A percentile compares a stretch with the other conserved stretches of the same genome.
Evolutionary conservation across 2,797 vertebrate species (phyloP).

Genomic region (Meriones psammophilus): DNA sequence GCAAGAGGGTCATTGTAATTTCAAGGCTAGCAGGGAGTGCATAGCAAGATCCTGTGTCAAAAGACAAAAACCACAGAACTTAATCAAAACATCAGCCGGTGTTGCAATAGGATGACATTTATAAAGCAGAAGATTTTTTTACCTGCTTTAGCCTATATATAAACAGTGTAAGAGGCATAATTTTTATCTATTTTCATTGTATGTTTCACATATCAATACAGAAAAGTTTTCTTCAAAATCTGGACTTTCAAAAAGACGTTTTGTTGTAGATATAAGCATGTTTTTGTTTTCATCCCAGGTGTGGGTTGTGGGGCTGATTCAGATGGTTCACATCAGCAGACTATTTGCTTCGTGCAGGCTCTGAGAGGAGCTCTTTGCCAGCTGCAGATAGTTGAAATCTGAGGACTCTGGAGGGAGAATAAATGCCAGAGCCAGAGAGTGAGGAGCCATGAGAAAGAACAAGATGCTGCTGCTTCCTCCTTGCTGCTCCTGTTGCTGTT

Average conservation of each 20-base stretch:
- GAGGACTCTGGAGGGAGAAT: no score
- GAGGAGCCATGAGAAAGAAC: no score
- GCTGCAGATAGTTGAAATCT: no score
- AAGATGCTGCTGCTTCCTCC: no score
- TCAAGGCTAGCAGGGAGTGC: not conserved
- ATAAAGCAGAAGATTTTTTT: not conserved
- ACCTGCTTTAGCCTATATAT: conserved; percentile 16
- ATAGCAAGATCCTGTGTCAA: not conserved
- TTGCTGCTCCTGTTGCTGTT: no score
- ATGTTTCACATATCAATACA: not conserved
- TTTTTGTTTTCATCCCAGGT: no score
- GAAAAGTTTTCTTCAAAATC: not conserved
- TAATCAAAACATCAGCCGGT: not conserved
- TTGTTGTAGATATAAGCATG: no score
- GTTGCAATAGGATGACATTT: not conserved
- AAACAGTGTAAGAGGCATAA: not conserved
- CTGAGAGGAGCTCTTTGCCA: no score
- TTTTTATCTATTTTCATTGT: conserved; percentile 29
- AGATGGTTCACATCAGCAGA: no score
- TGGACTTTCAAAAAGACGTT: not conserved
- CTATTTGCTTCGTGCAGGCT: no score
- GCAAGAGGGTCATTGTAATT: not conserved
- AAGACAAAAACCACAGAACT: not conserved
- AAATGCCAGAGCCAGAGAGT: no score
- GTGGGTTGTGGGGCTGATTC: no score